phyloP scores from a whole-genome alignment of 2,797 vertebrate genomes.

The Amblyraja radiata region DNA sequence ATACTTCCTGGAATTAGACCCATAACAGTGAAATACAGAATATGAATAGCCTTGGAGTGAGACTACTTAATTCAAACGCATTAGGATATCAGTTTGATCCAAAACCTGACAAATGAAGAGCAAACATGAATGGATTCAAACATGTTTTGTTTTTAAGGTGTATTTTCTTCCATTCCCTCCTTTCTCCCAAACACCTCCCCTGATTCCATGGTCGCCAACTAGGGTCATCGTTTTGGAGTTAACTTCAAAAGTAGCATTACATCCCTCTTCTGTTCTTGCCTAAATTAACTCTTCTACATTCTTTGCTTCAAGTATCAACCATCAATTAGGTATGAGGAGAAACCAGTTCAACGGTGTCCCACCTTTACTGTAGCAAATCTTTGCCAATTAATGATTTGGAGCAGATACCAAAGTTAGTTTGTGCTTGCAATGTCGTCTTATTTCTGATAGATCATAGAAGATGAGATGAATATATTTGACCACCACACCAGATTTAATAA shows the following conservation, averaged over 20 bases:
- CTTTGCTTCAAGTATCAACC: not conserved
- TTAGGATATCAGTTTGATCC: not conserved
- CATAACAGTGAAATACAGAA: constrained; percentile 47
- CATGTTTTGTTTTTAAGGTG: not conserved
- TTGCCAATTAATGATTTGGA: not conserved
- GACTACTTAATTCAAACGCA: not conserved
- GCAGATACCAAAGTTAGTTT: not conserved
- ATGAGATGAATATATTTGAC: not conserved
- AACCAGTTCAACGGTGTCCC: not conserved
- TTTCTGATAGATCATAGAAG: not conserved
- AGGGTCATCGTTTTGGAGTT: not conserved
- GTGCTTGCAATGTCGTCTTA: not conserved
- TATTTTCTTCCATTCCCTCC: not conserved
- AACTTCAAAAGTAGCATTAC: not conserved
- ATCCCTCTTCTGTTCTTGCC: not conserved
- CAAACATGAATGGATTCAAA: not conserved
- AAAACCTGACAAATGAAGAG: not conserved
- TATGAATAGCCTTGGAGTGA: constrained; percentile 11
- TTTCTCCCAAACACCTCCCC: not conserved
- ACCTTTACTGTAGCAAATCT: not conserved
- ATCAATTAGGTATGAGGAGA: not conserved
- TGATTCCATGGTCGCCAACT: no score
- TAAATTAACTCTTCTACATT: not conserved
- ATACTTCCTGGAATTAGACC: constrained; percentile 66
- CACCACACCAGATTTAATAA: not conserved